Evolutionary conservation across 2,113 vertebrate species (phyloP), one percentile per base, ranked within the genome.

Genomic region (Piprites chloris): DNA sequence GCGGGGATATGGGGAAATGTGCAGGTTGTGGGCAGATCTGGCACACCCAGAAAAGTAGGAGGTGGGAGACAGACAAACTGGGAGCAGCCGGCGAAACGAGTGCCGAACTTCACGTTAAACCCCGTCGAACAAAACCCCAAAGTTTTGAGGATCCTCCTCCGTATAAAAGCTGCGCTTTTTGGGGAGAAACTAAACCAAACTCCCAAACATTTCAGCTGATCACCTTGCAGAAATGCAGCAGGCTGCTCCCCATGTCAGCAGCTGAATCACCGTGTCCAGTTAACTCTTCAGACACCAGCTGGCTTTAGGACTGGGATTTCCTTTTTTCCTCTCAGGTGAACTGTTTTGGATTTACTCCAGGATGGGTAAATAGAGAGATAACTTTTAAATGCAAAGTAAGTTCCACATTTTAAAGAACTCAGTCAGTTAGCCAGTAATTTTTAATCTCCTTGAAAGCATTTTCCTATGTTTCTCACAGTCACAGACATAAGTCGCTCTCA

Each of bases 21-120:
- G 96, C 97, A 98, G 98, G 98, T 98, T 97, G 74, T 67, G 74
- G 90, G 94, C 88, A 39, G 95, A 63, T 75, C 85, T 6, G 97
- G 95, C 97, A 96, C 97, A 96, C 97, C 97, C 98, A 72, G 83
- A 39, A 53, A 80, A 28, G 79, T 23, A 6, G 30, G 91, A 83
- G 71, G 65, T 50, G 77, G 77, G 90, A 69, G 91, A 49, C 46
- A 11, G 79, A 6, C 30, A 46, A 67, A 26, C 62, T 16, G 30
- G 27, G 55, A 73, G 58, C 24, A 5, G 55, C 55, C 12, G 55
- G 47, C 39, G 7, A 12, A 16, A 52, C 0, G 28, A 44, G 30
- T 9, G 61, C 0, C 2, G 30, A 69, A 27, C 30, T 56, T 65
- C 18, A 2, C 2, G 12, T 17, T 23, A 53, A 87, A 44, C 17